phyloP scores from a whole-genome alignment of 2,113 vertebrate species.

The Archocentrus centrarchus region DNA sequence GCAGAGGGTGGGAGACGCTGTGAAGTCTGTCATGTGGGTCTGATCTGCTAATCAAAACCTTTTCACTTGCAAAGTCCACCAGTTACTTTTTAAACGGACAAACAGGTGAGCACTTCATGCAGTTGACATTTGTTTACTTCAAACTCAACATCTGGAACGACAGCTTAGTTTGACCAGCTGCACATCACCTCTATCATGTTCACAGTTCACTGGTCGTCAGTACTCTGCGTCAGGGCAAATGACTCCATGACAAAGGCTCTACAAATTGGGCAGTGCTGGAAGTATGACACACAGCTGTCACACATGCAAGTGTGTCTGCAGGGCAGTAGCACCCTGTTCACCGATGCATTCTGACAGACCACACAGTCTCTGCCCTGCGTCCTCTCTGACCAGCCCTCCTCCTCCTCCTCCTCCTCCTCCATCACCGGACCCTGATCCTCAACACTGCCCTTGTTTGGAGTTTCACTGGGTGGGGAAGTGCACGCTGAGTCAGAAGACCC shows the following conservation, averaged over 20 bases:
- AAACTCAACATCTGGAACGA: background rate
- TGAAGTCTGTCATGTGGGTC: background rate
- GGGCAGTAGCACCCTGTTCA: conserved; percentile 93
- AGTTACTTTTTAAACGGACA: too few relatives aligned
- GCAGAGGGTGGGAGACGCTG: background rate
- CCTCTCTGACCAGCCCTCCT: conserved; percentile 73
- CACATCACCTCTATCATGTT: background rate
- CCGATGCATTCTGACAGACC: conserved; percentile 90
- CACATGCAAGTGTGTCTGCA: conserved; percentile 95
- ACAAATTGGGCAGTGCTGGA: conserved; percentile 96
- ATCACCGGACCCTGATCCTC: conserved; percentile 42
- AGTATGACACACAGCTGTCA: conserved; percentile 84
- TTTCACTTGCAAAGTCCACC: too few relatives aligned
- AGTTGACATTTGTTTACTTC: background rate
- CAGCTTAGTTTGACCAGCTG: background rate
- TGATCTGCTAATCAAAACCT: too few relatives aligned
- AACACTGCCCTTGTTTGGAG: background rate
- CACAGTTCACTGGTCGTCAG: background rate
- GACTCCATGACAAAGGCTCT: conserved; percentile 90
- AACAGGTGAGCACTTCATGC: background rate
- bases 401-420: conserved; percentile 73
- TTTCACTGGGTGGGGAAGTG: background rate
- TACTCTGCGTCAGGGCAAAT: conserved; percentile 80
- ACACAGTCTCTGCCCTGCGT: conserved; percentile 88
- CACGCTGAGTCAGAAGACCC: conserved; percentile 2